These are phyloP conservation scores for Alexandromys fortis DNA, from an alignment of 2,113 vertebrate species.

Conservation along the genomic window DNA sequence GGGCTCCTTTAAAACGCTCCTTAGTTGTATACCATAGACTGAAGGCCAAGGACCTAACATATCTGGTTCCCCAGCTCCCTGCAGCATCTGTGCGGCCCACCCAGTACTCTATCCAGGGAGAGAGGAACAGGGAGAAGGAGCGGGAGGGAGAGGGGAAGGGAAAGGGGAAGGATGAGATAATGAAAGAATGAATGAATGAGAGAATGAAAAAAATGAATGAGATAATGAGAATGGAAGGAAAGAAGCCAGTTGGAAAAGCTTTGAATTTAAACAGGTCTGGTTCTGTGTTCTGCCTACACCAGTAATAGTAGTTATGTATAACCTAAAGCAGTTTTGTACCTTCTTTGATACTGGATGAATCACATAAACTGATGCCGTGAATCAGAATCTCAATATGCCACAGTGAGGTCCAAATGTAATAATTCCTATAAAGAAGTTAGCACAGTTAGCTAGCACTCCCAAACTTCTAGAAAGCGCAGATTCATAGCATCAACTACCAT, in stretches of 20 bases:
- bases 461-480: not conserved
- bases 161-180: not conserved
- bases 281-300: not conserved
- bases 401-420: not conserved
- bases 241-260: not conserved
- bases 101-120: not conserved
- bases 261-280: not conserved
- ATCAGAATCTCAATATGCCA: not conserved
- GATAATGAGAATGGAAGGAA: not conserved
- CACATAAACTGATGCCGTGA: not conserved
- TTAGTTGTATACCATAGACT: not conserved
- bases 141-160: accelerated
- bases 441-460: not conserved
- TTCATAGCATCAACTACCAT: not conserved
- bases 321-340: not conserved
- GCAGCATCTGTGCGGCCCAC: not conserved
- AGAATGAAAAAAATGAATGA: not conserved
- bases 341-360: not conserved
- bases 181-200: not conserved
- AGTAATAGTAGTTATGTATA: not conserved
- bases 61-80: not conserved
- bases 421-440: not conserved
- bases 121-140: no score
- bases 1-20: not conserved
- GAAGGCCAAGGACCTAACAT: not conserved